Percentiles rank a stretch among this genome's conserved stretches.
Evolutionary conservation across 2,797 vertebrate genomes (phyloP).

Genomic region (Loris lydekkerianus): DNA sequence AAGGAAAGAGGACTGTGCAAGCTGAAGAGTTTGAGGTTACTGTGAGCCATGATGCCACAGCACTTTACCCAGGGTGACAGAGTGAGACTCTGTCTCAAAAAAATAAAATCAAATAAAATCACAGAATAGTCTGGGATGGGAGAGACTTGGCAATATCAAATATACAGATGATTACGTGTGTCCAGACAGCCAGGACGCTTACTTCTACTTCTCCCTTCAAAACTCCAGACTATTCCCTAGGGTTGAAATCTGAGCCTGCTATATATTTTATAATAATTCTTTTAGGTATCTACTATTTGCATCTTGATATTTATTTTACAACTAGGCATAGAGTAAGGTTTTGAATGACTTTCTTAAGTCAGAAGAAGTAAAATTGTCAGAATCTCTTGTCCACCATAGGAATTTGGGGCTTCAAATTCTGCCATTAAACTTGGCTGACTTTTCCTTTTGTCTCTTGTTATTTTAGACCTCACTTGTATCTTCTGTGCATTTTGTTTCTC

Average conservation of each 20-base stretch:
- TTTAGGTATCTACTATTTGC: not conserved
- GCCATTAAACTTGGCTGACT: not conserved
- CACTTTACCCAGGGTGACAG: too few species aligned
- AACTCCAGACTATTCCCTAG: not conserved
- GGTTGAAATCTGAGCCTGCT: not conserved
- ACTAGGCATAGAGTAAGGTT: not conserved
- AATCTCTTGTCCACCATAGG: not conserved
- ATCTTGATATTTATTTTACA: not conserved
- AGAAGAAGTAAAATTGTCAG: not conserved
- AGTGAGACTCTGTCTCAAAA: too few species aligned
- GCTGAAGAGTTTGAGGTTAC: too few species aligned
- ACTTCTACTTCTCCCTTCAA: not conserved
- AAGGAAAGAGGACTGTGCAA: too few species aligned
- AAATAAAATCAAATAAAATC: not conserved
- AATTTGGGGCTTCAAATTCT: not conserved
- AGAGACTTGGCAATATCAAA: not conserved
- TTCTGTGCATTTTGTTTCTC: not conserved
- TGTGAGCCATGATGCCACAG: too few species aligned
- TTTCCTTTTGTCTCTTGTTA: not conserved
- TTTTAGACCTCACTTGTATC: not conserved
- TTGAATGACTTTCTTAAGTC: conserved; percentile 28
- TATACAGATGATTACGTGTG: not conserved
- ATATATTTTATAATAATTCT: not conserved
- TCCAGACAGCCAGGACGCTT: not conserved
- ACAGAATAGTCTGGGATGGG: not conserved